phyloP scores from a whole-genome alignment of 2,113 vertebrate species.

The Fulica atra region DNA sequence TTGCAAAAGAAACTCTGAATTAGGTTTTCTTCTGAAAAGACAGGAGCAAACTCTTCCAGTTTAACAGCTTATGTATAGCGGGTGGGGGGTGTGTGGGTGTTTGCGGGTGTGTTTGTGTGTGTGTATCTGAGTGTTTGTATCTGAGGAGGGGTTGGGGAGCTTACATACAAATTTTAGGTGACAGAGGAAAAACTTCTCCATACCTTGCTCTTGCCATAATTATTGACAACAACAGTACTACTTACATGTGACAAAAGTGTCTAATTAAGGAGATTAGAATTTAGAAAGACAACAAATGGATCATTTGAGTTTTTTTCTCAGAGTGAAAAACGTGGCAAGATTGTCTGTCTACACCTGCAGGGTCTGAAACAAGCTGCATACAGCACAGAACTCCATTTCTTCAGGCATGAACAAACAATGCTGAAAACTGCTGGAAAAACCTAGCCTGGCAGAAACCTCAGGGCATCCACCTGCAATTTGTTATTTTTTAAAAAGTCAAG shows the following conservation, averaged over 20 bases:
- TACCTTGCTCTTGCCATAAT: neutral
- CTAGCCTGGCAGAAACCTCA: neutral
- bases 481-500: neutral
- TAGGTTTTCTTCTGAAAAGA: neutral
- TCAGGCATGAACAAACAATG: neutral
- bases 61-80: neutral
- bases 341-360: neutral
- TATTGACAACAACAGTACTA: neutral
- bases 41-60: neutral
- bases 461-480: neutral
- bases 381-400: neutral
- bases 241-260: neutral
- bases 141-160: neutral
- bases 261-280: neutral
- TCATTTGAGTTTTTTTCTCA: neutral
- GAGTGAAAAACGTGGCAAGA: neutral
- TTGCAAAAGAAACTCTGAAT: neutral
- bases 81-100: fast-evolving
- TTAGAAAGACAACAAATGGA: neutral
- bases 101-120: too few relatives aligned
- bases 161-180: neutral
- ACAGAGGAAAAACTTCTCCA: neutral
- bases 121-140: too few relatives aligned
- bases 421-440: neutral
- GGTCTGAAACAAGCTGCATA: neutral